Percentiles rank a stretch among this genome's conserved stretches.
Conservation (phyloP, 2,888 invertebrate genomes). For the Actias luna region DNA sequence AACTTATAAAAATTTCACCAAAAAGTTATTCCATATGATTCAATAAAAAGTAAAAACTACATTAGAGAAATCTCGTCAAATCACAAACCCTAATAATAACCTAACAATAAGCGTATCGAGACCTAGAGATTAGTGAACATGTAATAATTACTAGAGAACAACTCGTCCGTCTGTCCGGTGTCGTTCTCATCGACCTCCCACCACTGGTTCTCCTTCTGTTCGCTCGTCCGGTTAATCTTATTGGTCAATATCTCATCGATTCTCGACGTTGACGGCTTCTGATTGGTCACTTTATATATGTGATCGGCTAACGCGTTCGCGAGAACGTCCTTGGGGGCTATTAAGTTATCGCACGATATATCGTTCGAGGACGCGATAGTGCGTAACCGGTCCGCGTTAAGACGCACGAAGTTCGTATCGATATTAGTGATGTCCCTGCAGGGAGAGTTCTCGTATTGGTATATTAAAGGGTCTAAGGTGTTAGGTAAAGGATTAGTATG, state of each 20-base stretch:
- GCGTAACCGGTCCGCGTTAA: slow-evolving; percentile 70
- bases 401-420: slow-evolving; percentile 63
- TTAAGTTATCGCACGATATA: slow-evolving; percentile 59
- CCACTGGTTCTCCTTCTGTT: slow-evolving; percentile 69
- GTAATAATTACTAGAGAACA: slow-evolving; percentile 58
- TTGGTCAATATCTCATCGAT: slow-evolving; percentile 75
- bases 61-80: not conserved
- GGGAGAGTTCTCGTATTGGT: slow-evolving; percentile 10
- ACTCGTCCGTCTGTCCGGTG: slow-evolving; percentile 58
- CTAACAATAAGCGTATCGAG: slow-evolving; percentile 9
- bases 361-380: slow-evolving; percentile 64
- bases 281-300: slow-evolving; percentile 79
- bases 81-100: slow-evolving; percentile 13
- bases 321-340: slow-evolving; percentile 73
- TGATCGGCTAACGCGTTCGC: slow-evolving; percentile 74
- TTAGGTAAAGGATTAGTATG: slow-evolving; percentile 73
- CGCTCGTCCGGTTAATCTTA: slow-evolving; percentile 57
- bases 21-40: not conserved
- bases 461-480: slow-evolving; percentile 17
- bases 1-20: not conserved
- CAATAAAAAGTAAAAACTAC: not conserved
- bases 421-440: slow-evolving; percentile 68
- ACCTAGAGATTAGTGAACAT: slow-evolving; percentile 53
- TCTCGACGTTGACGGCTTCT: slow-evolving; percentile 72
- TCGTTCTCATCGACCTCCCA: slow-evolving; percentile 58